Evolutionary conservation across 1,140 invertebrate genomes (phyloP).

Genomic region (Caerostris darwini): DNA sequence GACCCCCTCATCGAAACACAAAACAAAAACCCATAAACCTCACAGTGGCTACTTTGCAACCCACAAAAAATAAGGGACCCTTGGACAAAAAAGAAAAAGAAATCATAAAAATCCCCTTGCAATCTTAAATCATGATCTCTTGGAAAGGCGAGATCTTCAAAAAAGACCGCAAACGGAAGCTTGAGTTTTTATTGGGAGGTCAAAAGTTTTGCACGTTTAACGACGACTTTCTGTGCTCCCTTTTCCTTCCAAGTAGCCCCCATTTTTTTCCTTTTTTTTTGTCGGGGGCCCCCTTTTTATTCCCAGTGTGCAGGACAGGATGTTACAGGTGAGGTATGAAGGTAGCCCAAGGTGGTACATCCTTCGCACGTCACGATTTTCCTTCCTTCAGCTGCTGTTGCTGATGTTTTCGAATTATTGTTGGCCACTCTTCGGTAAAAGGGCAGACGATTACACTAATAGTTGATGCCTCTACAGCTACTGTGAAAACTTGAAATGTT

Average conservation of each 20-base stretch:
- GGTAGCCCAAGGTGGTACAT: background rate
- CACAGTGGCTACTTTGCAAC: background rate
- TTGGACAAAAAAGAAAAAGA: background rate
- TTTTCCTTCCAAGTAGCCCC: background rate
- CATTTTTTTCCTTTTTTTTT: background rate
- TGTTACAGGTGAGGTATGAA: conserved; percentile 10
- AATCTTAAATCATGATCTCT: conserved; percentile 28
- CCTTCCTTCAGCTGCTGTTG: background rate
- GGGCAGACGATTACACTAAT: conserved; percentile 38
- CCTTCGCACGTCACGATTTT: background rate
- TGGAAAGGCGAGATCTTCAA: background rate
- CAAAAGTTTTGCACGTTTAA: conserved; percentile 40
- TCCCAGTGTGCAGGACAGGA: background rate
- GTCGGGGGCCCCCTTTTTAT: background rate
- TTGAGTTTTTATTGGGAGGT: conserved; percentile 31
- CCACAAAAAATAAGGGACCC: background rate
- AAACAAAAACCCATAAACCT: conserved; percentile 1
- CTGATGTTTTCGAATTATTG: conserved; percentile 27
- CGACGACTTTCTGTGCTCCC: background rate
- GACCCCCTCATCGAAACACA: background rate
- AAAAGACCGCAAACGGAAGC: conserved; percentile 62
- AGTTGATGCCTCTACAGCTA: background rate
- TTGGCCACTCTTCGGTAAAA: background rate
- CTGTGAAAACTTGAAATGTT: background rate
- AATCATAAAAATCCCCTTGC: conserved; percentile 39